phyloP scores from a whole-genome alignment of 2,113 vertebrate species.

The Psilopogon haemacephalus region DNA sequence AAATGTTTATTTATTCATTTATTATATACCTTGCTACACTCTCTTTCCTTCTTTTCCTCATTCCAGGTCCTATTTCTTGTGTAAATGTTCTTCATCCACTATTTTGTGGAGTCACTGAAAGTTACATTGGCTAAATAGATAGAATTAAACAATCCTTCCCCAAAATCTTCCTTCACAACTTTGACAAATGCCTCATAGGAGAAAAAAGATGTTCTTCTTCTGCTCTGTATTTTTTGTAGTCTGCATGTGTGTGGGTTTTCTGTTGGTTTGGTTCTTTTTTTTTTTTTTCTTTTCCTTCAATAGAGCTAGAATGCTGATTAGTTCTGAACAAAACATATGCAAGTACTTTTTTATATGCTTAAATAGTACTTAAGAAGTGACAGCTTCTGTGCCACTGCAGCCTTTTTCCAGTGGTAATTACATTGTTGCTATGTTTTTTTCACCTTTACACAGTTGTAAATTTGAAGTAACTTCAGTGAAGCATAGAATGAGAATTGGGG shows the following conservation, averaged over 20 bases:
- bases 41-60: neutral
- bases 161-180: neutral
- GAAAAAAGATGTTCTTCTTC: neutral
- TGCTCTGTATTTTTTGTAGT: neutral
- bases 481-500: conserved; percentile 25
- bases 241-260: neutral
- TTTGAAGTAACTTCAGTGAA: conserved; percentile 60
- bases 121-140: neutral
- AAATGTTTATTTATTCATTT: neutral
- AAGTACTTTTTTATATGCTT: neutral
- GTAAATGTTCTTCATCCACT: neutral
- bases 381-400: neutral
- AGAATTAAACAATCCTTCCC: neutral
- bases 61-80: neutral
- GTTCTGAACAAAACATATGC: neutral
- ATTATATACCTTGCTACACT: neutral
- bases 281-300: neutral
- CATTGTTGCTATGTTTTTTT: conserved; percentile 23
- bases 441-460: conserved; percentile 31
- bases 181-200: neutral
- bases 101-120: neutral
- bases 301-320: neutral
- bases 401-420: conserved; percentile 28
- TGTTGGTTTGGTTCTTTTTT: neutral
- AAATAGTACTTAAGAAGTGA: neutral